Evolutionary conservation across 2,797 vertebrate species (phyloP), one percentile per base, ranked within the genome.

Genomic region (Pseudocheirus occidentalis): DNA sequence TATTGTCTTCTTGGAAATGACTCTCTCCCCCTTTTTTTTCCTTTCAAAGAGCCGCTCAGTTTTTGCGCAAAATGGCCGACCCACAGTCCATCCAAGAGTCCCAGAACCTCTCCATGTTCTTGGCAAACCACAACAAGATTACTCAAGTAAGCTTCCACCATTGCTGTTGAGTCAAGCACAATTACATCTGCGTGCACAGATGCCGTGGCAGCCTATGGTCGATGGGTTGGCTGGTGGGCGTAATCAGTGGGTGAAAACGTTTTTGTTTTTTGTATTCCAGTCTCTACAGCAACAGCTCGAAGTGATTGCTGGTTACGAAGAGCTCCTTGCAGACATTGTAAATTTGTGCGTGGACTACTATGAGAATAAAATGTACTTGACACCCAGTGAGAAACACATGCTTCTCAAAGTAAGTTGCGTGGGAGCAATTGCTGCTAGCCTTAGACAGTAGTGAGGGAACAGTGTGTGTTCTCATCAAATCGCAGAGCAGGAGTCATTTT

Each of bases 61-160:
- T 99, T 98, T 98, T 99, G 95, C 98, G 99, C 89, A 99, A 99
- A 98, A 99, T 99, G 99, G 99, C 99, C 0, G 99, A 99, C 96
- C 99, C 99, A 2, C 99, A 99, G 29, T 99, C 99, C 91, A 99
- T 99, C 96, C 99, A 99, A 98, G 99, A 99, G 98, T 99, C 99
- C 31, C 99, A 99, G 99, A 99, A 99, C 96, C 98, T 99, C 92
- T 99, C 99, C 97, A 99, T 99, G 99, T 99, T 99, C 98, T 98
- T 99, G 98, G 99, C 99, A 91, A 99, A 99, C 98, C 99, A 99
- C 98, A 99, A 99, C 99, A 99, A 99, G 98, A 99, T 99, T 98
- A 99, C 99, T 0, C 99, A 99, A 98, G 99, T 99, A 97, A 97
- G 98, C 66, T 81, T 93, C 54, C 2, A 24, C 40, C 24, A 81